Evolutionary conservation across 2,888 invertebrate species (phyloP).

Genomic region (Polyommatus iphigenia): DNA sequence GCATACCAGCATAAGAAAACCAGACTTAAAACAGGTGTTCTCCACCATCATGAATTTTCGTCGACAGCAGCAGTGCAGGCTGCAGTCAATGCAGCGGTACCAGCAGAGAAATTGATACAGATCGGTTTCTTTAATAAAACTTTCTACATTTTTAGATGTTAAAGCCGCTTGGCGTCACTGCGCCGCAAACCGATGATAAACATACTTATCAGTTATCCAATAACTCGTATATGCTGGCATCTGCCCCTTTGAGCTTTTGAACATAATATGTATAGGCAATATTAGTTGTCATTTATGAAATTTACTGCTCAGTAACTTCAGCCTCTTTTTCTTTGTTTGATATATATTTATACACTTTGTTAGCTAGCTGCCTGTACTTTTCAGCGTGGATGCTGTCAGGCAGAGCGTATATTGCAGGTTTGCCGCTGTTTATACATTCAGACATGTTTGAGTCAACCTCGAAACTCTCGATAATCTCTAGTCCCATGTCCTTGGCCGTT

Average conservation of each 20-base stretch:
- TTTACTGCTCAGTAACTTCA: slow-evolving; percentile 55
- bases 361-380: slow-evolving; percentile 69
- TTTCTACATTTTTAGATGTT: not conserved
- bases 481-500: slow-evolving; percentile 83
- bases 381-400: slow-evolving; percentile 79
- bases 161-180: not conserved
- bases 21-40: too few relatives aligned
- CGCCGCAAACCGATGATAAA: not conserved
- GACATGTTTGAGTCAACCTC: slow-evolving; percentile 86
- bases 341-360: slow-evolving; percentile 71
- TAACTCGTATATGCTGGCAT: not conserved
- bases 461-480: slow-evolving; percentile 84
- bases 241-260: not conserved
- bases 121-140: too few relatives aligned
- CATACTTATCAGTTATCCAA: not conserved
- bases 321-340: slow-evolving; percentile 58
- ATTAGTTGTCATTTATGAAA: not conserved
- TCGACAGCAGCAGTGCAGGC: too few relatives aligned
- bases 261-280: not conserved
- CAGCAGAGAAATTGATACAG: too few relatives aligned
- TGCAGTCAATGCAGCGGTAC: too few relatives aligned
- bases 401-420: slow-evolving; percentile 85
- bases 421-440: slow-evolving; percentile 85
- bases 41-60: too few relatives aligned
- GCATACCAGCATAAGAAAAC: not conserved